Evolutionary conservation across 2,113 vertebrate species (phyloP).

Genomic region (Electrona antarctica): DNA sequence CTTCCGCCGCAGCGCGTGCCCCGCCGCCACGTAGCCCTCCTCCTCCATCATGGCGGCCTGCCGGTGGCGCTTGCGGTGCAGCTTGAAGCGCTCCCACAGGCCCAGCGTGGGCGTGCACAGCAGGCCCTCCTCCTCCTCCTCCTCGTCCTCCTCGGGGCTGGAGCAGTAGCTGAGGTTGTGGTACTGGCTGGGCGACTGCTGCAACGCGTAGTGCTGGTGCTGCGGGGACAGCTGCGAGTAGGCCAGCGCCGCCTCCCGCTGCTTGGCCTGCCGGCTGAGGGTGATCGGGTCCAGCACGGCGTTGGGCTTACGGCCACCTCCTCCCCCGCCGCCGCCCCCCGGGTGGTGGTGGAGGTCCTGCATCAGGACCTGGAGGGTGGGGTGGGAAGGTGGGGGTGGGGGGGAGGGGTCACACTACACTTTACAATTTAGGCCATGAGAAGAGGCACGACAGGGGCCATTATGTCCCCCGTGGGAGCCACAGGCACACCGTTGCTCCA

Average conservation of each 20-base stretch:
- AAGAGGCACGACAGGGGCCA: too few relatives aligned
- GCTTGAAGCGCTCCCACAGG: slow-evolving; percentile 95
- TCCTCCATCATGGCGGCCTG: slow-evolving; percentile 81
- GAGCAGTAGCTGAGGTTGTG: slow-evolving; percentile 94
- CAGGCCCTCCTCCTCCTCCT: slow-evolving; percentile 79
- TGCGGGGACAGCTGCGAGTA: slow-evolving; percentile 95
- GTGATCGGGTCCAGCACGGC: slow-evolving; percentile 90
- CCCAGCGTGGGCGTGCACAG: slow-evolving; percentile 88
- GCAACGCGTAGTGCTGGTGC: slow-evolving; percentile 85
- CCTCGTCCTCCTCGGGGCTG: slow-evolving; percentile 86
- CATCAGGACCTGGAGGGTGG: slow-evolving; percentile 36
- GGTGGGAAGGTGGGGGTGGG: too few relatives aligned
- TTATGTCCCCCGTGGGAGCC: too few relatives aligned
- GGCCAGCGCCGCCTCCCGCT: slow-evolving; percentile 83
- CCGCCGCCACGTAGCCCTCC: slow-evolving; percentile 93
- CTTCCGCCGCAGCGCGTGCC: slow-evolving; percentile 94
- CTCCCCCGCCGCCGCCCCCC: slow-evolving; percentile 37
- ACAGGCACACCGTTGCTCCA: too few relatives aligned
- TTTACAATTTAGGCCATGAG: too few relatives aligned
- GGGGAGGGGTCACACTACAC: too few relatives aligned
- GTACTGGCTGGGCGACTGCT: slow-evolving; percentile 87
- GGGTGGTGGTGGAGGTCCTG: slow-evolving; percentile 76
- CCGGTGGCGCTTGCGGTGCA: slow-evolving; percentile 92
- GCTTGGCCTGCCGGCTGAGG: slow-evolving; percentile 81
- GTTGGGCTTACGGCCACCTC: slow-evolving; percentile 85